Evolutionary conservation across 2,113 vertebrate species (phyloP), one percentile per base, ranked within the genome.

Genomic region (Probosciger aterrimus): DNA sequence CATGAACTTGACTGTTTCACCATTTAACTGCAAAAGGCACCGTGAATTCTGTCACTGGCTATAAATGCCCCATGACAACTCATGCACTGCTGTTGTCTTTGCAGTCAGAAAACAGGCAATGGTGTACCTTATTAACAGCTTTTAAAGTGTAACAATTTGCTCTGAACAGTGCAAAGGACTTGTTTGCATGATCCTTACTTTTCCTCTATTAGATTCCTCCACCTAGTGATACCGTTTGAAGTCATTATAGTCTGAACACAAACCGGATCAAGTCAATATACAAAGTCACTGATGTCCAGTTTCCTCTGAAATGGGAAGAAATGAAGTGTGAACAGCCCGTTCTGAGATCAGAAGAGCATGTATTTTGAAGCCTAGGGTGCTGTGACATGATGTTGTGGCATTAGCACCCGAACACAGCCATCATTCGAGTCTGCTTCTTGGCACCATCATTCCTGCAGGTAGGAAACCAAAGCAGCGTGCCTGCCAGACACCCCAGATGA

Each of bases 331-430:
- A 86, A 17, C 24, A 75, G 39, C 12, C 5, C 9, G 31, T 57
- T 35, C 44, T 7, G 31, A 39, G 76, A 28, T 4, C 10, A 60
- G 39, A 23, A 35, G 35, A 11, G 6, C 18, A 10, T 0, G 2
- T 22, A 10, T 44, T 53, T 49, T 37, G 82, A 60, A 73, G 80
- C 30, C 17, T 14, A 2, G 1, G 7, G 71, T 17, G 11, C 37
- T 3, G 31, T 30, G 37, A 27, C 2, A 0, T 1, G 27, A 11
- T 22, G 35, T 2, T 9, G 47, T 30, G 27, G 39, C 50, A 20
- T 11, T 47, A 33, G 33, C 41, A 47, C 0, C 3, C 39, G 24
- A 76, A 60, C 8, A 7, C 16, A 37, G 53, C 18, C 31, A 2
- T 6, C 8, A 1, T 15, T 31, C 6, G 23, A 27, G 25, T 6